Evolutionary conservation across 2,113 vertebrate species (phyloP), one percentile per base, ranked within the genome.

Genomic region (Dunckerocampus dactyliophorus): DNA sequence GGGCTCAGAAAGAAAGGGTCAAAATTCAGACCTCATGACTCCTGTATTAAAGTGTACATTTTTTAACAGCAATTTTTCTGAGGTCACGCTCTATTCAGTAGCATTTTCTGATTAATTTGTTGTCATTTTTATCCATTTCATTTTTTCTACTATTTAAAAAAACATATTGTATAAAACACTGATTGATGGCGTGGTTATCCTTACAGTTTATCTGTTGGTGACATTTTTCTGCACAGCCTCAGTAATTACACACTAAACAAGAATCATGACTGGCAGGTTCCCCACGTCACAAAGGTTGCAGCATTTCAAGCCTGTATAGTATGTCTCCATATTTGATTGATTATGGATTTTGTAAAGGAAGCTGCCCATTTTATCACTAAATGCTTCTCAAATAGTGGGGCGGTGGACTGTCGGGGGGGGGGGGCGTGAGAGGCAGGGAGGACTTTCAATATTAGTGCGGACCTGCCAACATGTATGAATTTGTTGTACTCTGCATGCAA

Each of bases 241-340:
- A 94, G 92, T 96, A 96, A 98, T 97, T 95, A 94, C 92, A 93
- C 92, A 97, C 93, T 92, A 97, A 95, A 96, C 92, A 85, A 73
- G 80, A 86, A 85, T 83, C 91, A 90, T 91, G 91, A 91, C 93
- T 95, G 90, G 91, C 92, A 91, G 94, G 92, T 95, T 91, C 88
- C 90, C 91, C 90, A 82, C 89, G 88, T 89, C 87, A 93, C 92
- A 94, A 91, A 89, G 88, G 92, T 94, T 94, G 93, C 91, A 89
- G 89, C 90, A 93, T 91, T 95, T 94, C 92, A 92, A 92, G 93
- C 93, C 39, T 12, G 10, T 39, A 12, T 91, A 92, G 93, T 94
- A 93, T 92, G 71, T 83, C 79, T 87, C 72, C 62, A 79, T 77
- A 83, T 81, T 86, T 86, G 80, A 87, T 87, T 81, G 75, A 84